Conservation (phyloP, 2,888 invertebrate genomes). For the Calephelis perditalis region DNA sequence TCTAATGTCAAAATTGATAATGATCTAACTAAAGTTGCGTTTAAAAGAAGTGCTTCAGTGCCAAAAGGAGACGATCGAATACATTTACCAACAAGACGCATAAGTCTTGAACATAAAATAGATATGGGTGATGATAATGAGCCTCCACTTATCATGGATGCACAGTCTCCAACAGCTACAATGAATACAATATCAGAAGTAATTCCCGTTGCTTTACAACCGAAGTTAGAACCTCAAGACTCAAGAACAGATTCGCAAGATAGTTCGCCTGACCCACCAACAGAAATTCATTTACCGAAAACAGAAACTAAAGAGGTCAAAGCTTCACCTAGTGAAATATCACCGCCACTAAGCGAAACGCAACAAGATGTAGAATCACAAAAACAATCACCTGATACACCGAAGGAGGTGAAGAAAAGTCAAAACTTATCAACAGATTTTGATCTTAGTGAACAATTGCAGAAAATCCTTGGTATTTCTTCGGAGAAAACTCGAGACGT, state of each 20-base stretch:
- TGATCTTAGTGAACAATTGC: conserved; percentile 69
- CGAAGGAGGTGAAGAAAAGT: conserved; percentile 69
- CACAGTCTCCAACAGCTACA: conserved; percentile 61
- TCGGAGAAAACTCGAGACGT: conserved; percentile 64
- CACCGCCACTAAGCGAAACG: conserved; percentile 58
- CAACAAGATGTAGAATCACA: conserved; percentile 57
- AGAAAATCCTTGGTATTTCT: conserved; percentile 70
- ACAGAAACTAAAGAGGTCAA: conserved; percentile 57
- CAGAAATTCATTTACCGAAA: conserved; percentile 63
- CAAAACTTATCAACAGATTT: conserved; percentile 73
- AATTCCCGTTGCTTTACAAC: conserved; percentile 62
- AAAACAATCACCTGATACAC: conserved; percentile 65
- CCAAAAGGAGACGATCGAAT: conserved; percentile 62
- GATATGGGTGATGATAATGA: conserved; percentile 72
- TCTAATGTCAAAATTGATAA: conserved; percentile 55
- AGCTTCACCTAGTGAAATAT: conserved; percentile 68
- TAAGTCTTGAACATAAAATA: conserved; percentile 70
- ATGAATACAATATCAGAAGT: conserved; percentile 72
- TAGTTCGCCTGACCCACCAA: conserved; percentile 64
- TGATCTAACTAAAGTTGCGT: conserved; percentile 62
- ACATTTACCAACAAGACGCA: conserved; percentile 51
- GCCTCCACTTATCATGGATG: conserved; percentile 68
- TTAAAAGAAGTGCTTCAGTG: conserved; percentile 63
- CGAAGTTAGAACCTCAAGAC: conserved; percentile 53
- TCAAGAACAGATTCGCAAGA: conserved; percentile 62